phyloP scores from a whole-genome alignment of 2,797 vertebrate species.

The Premnoplex brunnescens region DNA sequence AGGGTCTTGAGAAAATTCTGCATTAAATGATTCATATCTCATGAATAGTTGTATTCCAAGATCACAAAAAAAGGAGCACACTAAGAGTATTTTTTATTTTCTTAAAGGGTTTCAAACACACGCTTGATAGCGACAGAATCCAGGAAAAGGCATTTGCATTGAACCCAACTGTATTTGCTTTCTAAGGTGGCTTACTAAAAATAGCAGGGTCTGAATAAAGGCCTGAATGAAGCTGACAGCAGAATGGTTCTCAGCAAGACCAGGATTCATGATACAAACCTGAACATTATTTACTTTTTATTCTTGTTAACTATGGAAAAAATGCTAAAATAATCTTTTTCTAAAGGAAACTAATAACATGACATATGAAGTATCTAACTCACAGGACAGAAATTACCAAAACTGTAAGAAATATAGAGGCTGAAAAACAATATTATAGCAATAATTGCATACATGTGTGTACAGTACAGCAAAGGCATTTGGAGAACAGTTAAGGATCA shows the following conservation, averaged over 20 bases:
- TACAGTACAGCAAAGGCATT: not conserved
- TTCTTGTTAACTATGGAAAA: not conserved
- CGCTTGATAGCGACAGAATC: not conserved
- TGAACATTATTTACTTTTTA: not conserved
- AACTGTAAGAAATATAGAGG: not conserved
- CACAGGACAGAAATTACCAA: not conserved
- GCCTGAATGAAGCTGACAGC: not conserved
- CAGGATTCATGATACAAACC: not conserved
- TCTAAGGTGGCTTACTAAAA: not conserved
- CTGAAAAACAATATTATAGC: not conserved
- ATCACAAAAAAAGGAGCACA: not conserved
- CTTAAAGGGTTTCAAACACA: not conserved
- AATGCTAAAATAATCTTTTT: not conserved
- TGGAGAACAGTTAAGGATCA: not conserved
- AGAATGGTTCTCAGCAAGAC: not conserved
- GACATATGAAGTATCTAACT: not conserved
- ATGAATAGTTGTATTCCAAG: not conserved
- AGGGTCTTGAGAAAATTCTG: not conserved
- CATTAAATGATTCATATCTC: not conserved
- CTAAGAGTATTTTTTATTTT: not conserved
- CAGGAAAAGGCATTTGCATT: not conserved
- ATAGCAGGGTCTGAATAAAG: not conserved
- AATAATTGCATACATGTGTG: not conserved
- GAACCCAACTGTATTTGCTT: not conserved
- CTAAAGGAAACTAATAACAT: not conserved